Evolutionary conservation across 2,797 vertebrate genomes (phyloP).

Genomic region (Limosa lapponica): DNA sequence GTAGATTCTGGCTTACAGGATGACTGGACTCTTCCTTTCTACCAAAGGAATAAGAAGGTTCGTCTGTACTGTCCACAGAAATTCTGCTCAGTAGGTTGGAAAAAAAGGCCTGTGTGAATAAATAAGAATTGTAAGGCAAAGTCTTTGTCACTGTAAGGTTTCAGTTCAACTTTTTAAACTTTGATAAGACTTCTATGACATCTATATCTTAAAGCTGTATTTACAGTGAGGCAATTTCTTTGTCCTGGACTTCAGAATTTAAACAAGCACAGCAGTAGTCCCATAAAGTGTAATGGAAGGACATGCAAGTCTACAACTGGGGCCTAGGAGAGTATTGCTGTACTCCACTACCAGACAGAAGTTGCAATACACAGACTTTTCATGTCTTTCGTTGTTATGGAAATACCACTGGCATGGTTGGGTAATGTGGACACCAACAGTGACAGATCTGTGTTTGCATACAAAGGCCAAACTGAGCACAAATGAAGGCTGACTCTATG

Average conservation of each 20-base stretch:
- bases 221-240: background rate
- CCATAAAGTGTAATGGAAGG: background rate
- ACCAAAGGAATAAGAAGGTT: background rate
- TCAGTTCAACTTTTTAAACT: background rate
- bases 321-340: background rate
- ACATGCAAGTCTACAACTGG: background rate
- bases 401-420: background rate
- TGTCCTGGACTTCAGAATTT: background rate
- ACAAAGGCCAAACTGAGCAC: background rate
- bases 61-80: background rate
- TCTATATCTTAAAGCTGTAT: background rate
- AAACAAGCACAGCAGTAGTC: background rate
- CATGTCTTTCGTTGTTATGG: background rate
- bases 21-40: background rate
- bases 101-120: background rate
- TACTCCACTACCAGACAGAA: background rate
- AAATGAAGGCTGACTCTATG: background rate
- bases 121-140: background rate
- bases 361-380: fast-evolving
- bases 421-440: background rate
- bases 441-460: background rate
- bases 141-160: background rate
- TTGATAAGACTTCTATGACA: background rate
- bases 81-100: background rate
- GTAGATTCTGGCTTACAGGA: background rate